Conservation (phyloP, 2,113 vertebrate genomes). For the Vicugna pacos region DNA sequence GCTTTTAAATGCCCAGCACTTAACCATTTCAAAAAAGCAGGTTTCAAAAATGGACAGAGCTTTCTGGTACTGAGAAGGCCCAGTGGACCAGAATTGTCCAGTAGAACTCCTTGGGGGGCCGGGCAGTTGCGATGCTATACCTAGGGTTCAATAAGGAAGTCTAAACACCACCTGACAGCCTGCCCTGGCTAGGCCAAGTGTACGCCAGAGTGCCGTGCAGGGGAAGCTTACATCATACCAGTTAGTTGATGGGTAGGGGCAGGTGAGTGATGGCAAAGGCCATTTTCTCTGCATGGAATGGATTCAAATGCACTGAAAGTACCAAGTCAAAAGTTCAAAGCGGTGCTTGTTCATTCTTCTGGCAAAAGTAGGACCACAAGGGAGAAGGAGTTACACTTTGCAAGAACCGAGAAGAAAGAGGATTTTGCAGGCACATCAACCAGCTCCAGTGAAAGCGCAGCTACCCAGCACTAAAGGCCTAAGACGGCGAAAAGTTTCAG, state of each 20-base stretch:
- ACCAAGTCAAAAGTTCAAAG: constrained; percentile 75
- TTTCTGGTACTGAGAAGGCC: not conserved
- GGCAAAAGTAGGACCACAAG: constrained; percentile 63
- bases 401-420: constrained; percentile 42
- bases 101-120: constrained; percentile 62
- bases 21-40: constrained; percentile 19
- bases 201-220: constrained; percentile 67
- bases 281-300: constrained; percentile 81
- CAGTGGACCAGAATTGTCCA: constrained; percentile 63
- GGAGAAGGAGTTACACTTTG: constrained; percentile 53
- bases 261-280: constrained; percentile 78
- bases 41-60: constrained; percentile 65
- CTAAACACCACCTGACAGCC: constrained; percentile 73
- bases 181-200: constrained; percentile 72
- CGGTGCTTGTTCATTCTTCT: constrained; percentile 69
- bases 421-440: constrained; percentile 50
- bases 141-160: constrained; percentile 66
- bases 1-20: not conserved
- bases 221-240: constrained; percentile 71
- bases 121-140: constrained; percentile 32
- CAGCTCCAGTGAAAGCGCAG: constrained; percentile 54
- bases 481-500: constrained; percentile 59
- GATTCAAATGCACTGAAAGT: constrained; percentile 77
- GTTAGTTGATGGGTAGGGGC: constrained; percentile 77
- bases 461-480: constrained; percentile 43